Evolutionary conservation across 2,888 invertebrate genomes (phyloP).

Genomic region (Cheilosia vernalis): DNA sequence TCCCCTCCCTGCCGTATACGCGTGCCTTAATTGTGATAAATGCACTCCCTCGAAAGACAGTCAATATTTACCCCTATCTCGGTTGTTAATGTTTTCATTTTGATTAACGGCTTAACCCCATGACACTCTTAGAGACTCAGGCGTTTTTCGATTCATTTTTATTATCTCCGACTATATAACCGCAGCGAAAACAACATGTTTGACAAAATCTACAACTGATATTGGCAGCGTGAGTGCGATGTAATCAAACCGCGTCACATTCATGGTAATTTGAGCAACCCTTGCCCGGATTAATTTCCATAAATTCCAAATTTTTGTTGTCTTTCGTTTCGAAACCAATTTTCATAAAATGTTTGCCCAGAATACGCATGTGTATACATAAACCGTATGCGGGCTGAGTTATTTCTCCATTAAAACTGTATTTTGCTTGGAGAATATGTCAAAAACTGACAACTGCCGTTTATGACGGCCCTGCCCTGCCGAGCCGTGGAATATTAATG

Average conservation of each 20-base stretch:
- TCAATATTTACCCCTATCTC: slow-evolving; percentile 71
- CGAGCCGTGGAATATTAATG: slow-evolving; percentile 69
- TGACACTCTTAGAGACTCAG: slow-evolving; percentile 43
- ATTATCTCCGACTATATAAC: slow-evolving; percentile 19
- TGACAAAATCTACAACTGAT: slow-evolving; percentile 64
- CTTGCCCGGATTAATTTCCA: slow-evolving; percentile 68
- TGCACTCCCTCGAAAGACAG: slow-evolving; percentile 59
- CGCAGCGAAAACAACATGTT: slow-evolving; percentile 44
- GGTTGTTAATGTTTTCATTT: slow-evolving; percentile 67
- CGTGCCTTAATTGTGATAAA: slow-evolving; percentile 70
- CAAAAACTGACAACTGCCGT: slow-evolving; percentile 63
- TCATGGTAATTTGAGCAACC: slow-evolving; percentile 65
- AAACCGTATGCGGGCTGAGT: slow-evolving; percentile 64
- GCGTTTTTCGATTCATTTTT: slow-evolving; percentile 37
- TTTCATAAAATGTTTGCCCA: slow-evolving; percentile 24
- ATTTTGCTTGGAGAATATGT: slow-evolving; percentile 30
- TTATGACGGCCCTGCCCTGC: slow-evolving; percentile 41
- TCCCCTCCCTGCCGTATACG: slow-evolving; percentile 15
- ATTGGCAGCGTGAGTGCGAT: slow-evolving; percentile 44
- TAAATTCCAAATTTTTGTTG: slow-evolving; percentile 55
- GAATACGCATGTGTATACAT: slow-evolving; percentile 16
- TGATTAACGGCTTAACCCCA: slow-evolving; percentile 74
- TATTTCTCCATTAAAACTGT: slow-evolving; percentile 49
- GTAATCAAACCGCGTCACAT: slow-evolving; percentile 65
- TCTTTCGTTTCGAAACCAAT: slow-evolving; percentile 6